Conservation (phyloP, 2,113 vertebrate species). For the Grus americana region DNA sequence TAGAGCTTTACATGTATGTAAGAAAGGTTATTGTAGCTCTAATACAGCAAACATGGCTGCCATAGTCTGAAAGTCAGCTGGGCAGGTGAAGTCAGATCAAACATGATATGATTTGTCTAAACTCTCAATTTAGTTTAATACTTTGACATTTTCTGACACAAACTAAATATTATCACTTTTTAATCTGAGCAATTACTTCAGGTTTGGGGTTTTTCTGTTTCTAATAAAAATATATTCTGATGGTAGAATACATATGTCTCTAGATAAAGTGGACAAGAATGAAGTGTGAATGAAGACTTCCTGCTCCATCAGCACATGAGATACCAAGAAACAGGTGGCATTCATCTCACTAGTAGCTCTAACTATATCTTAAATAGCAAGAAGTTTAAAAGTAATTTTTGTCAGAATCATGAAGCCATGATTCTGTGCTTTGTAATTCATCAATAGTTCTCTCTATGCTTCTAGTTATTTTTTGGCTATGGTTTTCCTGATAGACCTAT, state of each 20-base stretch:
- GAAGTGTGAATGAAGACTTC: not conserved
- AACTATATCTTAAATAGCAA: not conserved
- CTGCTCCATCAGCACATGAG: not conserved
- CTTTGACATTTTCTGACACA: not conserved
- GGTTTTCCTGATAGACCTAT: not conserved
- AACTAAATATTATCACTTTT: not conserved
- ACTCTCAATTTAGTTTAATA: not conserved
- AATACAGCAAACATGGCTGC: not conserved
- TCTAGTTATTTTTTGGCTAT: not conserved
- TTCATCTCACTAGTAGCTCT: not conserved
- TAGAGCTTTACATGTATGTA: not conserved
- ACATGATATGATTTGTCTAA: not conserved
- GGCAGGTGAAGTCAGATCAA: not conserved
- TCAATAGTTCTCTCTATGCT: not conserved
- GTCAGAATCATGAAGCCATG: not conserved
- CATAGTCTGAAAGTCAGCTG: not conserved
- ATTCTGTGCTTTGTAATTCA: not conserved
- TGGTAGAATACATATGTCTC: rapidly evolving
- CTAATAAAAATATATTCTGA: not conserved
- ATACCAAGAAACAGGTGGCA: not conserved
- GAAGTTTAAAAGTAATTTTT: not conserved
- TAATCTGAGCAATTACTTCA: not conserved
- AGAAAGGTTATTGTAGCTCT: not conserved
- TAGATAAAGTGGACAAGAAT: not conserved
- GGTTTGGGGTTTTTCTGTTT: not conserved